These are phyloP conservation scores for Chaetodon trifasciatus DNA, from an alignment of 2,797 vertebrate genomes.

Conservation along the genomic window DNA sequence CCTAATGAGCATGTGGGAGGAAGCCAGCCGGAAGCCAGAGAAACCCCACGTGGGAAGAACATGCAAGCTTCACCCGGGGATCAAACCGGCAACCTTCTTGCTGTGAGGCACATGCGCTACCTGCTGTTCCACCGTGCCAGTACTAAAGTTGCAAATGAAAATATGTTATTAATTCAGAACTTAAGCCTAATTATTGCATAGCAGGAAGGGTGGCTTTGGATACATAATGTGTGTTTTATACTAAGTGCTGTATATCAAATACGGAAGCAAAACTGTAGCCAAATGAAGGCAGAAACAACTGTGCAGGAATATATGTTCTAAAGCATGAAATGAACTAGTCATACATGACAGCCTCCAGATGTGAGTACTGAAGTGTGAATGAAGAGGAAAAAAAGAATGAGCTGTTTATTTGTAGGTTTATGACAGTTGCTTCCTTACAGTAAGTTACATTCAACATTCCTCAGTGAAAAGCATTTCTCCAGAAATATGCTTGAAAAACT, in stretches of 20 bases:
- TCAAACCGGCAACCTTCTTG: too few species aligned
- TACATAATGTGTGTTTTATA: background rate
- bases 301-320: background rate
- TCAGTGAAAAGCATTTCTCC: background rate
- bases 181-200: background rate
- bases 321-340: constrained; percentile 31
- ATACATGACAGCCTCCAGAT: constrained; percentile 44
- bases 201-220: background rate
- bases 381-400: background rate
- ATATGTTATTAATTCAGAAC: background rate
- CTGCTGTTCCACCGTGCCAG: too few species aligned
- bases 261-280: constrained; percentile 45
- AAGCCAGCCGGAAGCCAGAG: too few species aligned
- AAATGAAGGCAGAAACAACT: constrained; percentile 42
- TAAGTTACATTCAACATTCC: background rate
- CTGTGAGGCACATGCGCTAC: too few species aligned
- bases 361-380: constrained; percentile 25
- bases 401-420: background rate
- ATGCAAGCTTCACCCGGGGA: too few species aligned
- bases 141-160: background rate
- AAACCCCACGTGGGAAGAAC: too few species aligned
- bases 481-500: background rate
- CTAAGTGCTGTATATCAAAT: constrained; percentile 13
- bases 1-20: too few species aligned
- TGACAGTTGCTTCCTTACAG: background rate